A percentile compares a stretch with the other conserved stretches of the same genome.
phyloP scores from a whole-genome alignment of 2,113 vertebrate species.

The Equus przewalskii region DNA sequence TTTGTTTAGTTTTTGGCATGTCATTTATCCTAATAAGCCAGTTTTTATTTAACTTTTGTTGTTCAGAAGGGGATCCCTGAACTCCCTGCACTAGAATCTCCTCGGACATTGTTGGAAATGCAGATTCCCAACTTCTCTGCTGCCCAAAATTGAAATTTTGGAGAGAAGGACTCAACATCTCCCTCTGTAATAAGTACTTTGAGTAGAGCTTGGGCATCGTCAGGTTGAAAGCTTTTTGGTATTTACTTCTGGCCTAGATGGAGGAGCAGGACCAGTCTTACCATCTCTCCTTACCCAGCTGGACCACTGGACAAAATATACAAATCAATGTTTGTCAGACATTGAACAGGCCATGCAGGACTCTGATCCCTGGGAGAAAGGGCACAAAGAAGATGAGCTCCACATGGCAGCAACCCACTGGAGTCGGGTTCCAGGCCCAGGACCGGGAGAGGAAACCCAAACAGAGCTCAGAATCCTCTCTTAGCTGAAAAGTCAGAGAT shows the following conservation, averaged over 20 bases:
- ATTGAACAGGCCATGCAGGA: not conserved
- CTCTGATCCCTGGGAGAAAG: not conserved
- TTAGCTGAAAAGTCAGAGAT: not conserved
- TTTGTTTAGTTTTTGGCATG: not conserved
- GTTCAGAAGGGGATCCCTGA: not conserved
- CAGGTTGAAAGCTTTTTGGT: not conserved
- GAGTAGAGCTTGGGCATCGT: not conserved
- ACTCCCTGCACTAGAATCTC: not conserved
- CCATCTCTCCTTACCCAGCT: not conserved
- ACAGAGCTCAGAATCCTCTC: not conserved
- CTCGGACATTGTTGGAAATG: not conserved
- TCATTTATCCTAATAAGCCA: not conserved
- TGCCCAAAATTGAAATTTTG: not conserved
- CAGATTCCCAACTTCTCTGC: not conserved
- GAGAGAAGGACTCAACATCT: not conserved
- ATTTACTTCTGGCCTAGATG: not conserved
- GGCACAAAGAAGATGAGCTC: too few species aligned
- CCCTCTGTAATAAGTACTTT: too few species aligned
- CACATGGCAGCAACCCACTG: rapidly evolving
- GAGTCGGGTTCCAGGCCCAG: not conserved
- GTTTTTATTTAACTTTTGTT: not conserved
- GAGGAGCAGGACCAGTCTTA: rapidly evolving
- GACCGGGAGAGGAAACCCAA: not conserved
- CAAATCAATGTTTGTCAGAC: not conserved
- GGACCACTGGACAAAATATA: not conserved